Percentiles rank a stretch among this genome's conserved stretches.
These are phyloP conservation scores for Agriopis leucophaearia DNA, from an alignment of 2,888 invertebrate genomes.

Conservation along the genomic window DNA sequence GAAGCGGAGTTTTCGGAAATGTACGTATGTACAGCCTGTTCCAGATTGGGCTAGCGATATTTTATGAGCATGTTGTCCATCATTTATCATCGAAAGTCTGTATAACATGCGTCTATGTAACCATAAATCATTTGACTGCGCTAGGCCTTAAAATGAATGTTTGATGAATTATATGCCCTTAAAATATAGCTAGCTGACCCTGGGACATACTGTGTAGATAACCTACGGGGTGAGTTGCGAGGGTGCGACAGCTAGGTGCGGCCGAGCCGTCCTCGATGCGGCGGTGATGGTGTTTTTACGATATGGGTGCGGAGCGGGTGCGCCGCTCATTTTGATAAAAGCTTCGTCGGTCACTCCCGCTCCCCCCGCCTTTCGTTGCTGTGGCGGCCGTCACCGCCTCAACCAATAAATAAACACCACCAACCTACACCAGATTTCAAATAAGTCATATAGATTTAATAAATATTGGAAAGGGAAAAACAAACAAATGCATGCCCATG, in stretches of 20 bases:
- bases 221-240: slow-evolving; percentile 63
- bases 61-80: no score
- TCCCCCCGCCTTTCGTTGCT: slow-evolving; percentile 49
- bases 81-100: no score
- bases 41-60: no score
- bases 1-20: neutral
- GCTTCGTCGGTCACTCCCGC: slow-evolving; percentile 81
- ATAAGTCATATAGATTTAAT: no score
- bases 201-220: neutral
- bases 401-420: slow-evolving; percentile 59
- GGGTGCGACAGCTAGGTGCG: slow-evolving; percentile 80
- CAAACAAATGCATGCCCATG: neutral
- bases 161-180: neutral
- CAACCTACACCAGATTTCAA: neutral
- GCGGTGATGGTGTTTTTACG: slow-evolving; percentile 82
- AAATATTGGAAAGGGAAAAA: neutral
- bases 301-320: slow-evolving; percentile 80
- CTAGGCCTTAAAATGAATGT: no score
- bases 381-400: slow-evolving; percentile 61
- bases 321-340: slow-evolving; percentile 86
- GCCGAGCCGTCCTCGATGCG: slow-evolving; percentile 69
- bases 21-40: no score
- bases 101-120: no score
- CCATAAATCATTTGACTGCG: no score
- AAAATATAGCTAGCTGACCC: neutral